These are phyloP conservation scores for Acrocyrtus sp. DNA, from an alignment of 2,888 invertebrate species.

Conservation along the genomic window DNA sequence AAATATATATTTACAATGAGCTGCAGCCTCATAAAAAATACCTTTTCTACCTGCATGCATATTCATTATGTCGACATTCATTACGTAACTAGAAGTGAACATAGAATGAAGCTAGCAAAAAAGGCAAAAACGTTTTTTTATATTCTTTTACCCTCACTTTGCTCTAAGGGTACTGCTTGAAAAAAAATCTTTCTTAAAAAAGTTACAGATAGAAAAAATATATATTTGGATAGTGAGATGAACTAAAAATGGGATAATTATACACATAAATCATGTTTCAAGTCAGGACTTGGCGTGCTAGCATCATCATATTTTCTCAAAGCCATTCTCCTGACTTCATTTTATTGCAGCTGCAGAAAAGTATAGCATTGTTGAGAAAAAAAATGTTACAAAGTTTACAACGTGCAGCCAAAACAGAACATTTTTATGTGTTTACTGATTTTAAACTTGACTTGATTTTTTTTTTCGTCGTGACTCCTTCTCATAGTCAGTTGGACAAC, in stretches of 20 bases:
- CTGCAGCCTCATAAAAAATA: no score
- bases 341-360: constrained; percentile 10
- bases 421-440: background rate
- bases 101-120: background rate
- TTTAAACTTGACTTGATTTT: constrained; percentile 15
- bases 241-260: constrained; percentile 60
- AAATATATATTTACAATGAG: no score
- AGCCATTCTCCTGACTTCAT: constrained; percentile 29
- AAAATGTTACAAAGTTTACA: no score
- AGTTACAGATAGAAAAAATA: no score
- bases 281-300: constrained; percentile 45
- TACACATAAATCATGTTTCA: constrained; percentile 57
- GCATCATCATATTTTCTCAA: constrained; percentile 51
- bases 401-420: constrained; percentile 2
- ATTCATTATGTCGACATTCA: no score
- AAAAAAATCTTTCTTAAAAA: background rate
- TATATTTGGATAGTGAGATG: no score
- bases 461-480: constrained; percentile 21
- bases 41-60: no score
- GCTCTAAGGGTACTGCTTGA: constrained; percentile 21
- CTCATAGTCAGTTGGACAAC: constrained; percentile 16
- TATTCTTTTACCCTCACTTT: background rate
- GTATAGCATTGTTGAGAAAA: no score
- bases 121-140: no score
- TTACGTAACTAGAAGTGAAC: background rate